Conservation (phyloP, 2,797 vertebrate species). For the Alcedo atthis region DNA sequence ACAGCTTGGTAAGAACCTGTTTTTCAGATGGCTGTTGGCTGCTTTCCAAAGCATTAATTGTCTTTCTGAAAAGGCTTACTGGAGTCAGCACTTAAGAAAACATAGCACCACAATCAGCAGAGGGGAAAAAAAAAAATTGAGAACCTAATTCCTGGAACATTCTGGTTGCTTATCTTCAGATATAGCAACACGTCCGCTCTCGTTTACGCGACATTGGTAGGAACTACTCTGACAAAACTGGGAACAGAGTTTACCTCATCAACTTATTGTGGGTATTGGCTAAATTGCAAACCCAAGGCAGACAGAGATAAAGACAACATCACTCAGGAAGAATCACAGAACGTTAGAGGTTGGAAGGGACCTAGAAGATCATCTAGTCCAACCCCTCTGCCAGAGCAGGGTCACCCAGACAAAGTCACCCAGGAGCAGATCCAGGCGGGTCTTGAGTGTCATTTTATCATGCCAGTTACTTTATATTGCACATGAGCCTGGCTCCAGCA, state of each 20-base stretch:
- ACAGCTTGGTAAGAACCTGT: neutral
- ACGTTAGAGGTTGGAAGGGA: too few species aligned
- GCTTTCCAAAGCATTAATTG: conserved; percentile 54
- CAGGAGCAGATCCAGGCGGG: too few species aligned
- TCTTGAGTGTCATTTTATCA: neutral
- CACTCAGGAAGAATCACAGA: neutral
- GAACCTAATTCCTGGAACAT: conserved; percentile 28
- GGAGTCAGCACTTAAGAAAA: conserved; percentile 29
- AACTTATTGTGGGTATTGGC: neutral
- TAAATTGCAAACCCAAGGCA: neutral
- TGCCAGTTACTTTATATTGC: neutral
- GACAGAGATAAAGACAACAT: neutral
- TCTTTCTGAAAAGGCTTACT: conserved; percentile 37
- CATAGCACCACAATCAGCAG: neutral
- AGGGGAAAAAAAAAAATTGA: neutral
- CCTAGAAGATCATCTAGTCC: too few species aligned
- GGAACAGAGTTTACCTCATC: neutral
- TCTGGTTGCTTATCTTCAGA: conserved; percentile 11
- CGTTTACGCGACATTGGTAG: neutral
- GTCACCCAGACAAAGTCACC: too few species aligned
- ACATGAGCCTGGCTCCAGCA: neutral
- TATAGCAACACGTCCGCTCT: neutral
- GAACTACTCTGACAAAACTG: neutral
- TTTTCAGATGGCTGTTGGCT: conserved; percentile 18
- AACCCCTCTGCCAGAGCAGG: too few species aligned